phyloP scores from a whole-genome alignment of 2,888 invertebrate species.

The Torymus aiolomorphi region DNA sequence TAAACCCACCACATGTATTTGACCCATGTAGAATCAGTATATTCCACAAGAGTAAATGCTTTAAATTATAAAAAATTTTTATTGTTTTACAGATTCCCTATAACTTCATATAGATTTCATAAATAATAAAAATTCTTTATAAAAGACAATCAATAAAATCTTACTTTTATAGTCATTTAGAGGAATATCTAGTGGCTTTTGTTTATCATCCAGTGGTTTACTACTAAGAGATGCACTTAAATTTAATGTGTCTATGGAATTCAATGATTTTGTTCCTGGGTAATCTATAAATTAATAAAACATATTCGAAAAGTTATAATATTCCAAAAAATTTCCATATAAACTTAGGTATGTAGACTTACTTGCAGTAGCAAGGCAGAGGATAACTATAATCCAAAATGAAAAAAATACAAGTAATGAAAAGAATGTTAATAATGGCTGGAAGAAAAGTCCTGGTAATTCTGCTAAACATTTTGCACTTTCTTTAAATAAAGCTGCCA shows the following conservation, averaged over 20 bases:
- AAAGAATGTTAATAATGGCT: conserved; percentile 89
- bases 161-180: conserved; percentile 70
- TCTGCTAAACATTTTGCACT: conserved; percentile 91
- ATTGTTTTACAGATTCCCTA: conserved; percentile 15
- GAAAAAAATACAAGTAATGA: conserved; percentile 86
- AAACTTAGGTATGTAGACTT: conserved; percentile 73
- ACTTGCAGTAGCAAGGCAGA: conserved; percentile 91
- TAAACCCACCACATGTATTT: conserved; percentile 97
- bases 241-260: conserved; percentile 64
- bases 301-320: too few relatives aligned
- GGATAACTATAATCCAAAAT: conserved; percentile 91
- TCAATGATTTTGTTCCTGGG: conserved; percentile 71
- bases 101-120: background rate
- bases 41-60: conserved; percentile 84
- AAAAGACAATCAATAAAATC: conserved; percentile 12
- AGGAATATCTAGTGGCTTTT: conserved; percentile 61
- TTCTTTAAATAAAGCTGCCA: conserved; percentile 91
- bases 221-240: conserved; percentile 60
- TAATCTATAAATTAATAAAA: conserved; percentile 68
- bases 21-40: conserved; percentile 86
- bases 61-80: background rate
- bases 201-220: conserved; percentile 34
- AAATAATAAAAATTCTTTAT: too few relatives aligned
- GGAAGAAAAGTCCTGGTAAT: conserved; percentile 89
- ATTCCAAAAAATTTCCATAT: too few relatives aligned